A percentile compares a stretch with the other conserved stretches of the same genome.
Conservation (phyloP, 2,888 invertebrate genomes). For the Leucophenga maculata region DNA sequence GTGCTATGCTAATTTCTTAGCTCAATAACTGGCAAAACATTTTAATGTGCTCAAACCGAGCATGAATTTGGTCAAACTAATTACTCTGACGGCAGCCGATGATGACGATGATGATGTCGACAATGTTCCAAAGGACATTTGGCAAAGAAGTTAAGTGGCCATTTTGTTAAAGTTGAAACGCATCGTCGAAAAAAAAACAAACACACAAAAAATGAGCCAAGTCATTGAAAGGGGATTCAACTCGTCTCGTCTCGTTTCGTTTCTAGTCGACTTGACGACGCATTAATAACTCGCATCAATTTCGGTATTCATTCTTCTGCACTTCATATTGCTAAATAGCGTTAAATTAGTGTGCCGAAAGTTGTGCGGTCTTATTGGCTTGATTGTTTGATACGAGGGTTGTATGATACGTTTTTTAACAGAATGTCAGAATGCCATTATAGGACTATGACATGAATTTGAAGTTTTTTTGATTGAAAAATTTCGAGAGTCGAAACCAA, state of each 20-base stretch:
- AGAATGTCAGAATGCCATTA: neutral
- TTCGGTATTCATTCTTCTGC: neutral
- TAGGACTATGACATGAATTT: no score
- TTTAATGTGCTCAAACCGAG: slow-evolving; percentile 50
- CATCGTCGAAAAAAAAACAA: neutral
- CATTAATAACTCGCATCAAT: slow-evolving; percentile 6
- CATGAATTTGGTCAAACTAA: slow-evolving; percentile 50
- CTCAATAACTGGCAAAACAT: slow-evolving; percentile 15
- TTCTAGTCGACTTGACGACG: neutral
- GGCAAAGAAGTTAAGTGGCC: neutral
- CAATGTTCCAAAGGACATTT: neutral
- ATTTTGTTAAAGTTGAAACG: neutral
- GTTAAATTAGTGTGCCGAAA: slow-evolving; percentile 16
- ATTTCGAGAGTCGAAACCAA: no score
- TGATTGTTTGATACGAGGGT: no score
- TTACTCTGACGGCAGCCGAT: slow-evolving; percentile 45
- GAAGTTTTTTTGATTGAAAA: no score
- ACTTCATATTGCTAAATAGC: slow-evolving; percentile 11
- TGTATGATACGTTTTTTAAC: no score
- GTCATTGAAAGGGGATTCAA: neutral
- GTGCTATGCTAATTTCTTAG: slow-evolving; percentile 11
- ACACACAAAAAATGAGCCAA: neutral
- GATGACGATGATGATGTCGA: slow-evolving; percentile 11
- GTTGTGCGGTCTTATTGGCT: neutral
- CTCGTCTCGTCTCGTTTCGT: neutral